Conservation (phyloP, 2,888 invertebrate genomes). For the Alloscopus bannaensis region DNA sequence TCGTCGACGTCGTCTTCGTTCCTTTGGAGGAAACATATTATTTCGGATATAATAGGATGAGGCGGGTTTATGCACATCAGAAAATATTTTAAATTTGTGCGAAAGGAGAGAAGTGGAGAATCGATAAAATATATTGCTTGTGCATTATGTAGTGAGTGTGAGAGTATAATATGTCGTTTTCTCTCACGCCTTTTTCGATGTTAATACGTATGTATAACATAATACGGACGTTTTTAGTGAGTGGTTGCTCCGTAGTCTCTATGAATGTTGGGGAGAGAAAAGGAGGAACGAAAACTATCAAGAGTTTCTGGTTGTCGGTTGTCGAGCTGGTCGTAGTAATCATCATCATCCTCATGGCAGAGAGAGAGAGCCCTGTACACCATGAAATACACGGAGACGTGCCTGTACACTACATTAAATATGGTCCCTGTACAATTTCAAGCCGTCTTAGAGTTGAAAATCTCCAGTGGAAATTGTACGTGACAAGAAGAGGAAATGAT, state of each 20-base stretch:
- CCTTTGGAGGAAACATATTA: slow-evolving; percentile 35
- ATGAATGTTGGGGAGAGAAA: too few relatives aligned
- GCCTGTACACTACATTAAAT: slow-evolving; percentile 66
- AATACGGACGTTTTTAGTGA: too few relatives aligned
- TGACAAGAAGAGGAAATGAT: slow-evolving; percentile 67
- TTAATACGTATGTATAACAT: slow-evolving; percentile 52
- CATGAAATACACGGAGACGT: slow-evolving; percentile 59
- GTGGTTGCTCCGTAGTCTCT: too few relatives aligned
- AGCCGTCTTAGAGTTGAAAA: slow-evolving; percentile 67
- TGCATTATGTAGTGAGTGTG: slow-evolving; percentile 35
- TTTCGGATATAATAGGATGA: slow-evolving; percentile 15
- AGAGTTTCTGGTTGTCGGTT: slow-evolving; percentile 21
- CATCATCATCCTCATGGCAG: slow-evolving; percentile 34
- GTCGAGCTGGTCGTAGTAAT: slow-evolving; percentile 42
- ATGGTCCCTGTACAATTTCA: slow-evolving; percentile 67
- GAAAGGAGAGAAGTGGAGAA: slow-evolving; percentile 32
- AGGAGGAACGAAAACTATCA: neutral
- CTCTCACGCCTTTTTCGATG: neutral
- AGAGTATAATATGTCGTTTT: neutral
- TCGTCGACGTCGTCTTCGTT: too few relatives aligned
- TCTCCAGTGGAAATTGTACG: slow-evolving; percentile 67
- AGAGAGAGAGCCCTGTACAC: slow-evolving; percentile 38
- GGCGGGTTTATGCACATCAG: slow-evolving; percentile 3
- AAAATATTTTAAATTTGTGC: slow-evolving; percentile 53
- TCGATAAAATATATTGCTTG: slow-evolving; percentile 50